phyloP scores from a whole-genome alignment of 2,113 vertebrate genomes.

The Pangasianodon hypophthalmus region DNA sequence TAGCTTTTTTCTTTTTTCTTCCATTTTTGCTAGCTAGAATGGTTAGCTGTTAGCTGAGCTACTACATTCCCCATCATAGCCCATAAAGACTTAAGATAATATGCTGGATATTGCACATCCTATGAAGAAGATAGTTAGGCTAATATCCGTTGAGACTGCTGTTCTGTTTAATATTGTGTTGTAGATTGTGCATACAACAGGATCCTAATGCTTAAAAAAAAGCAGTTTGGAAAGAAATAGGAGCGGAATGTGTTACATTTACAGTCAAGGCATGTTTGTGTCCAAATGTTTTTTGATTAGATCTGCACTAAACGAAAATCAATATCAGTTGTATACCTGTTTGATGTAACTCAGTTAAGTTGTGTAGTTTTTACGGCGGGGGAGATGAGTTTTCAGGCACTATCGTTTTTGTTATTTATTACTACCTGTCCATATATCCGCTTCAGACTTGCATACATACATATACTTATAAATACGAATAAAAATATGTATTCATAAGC shows the following conservation, averaged over 20 bases:
- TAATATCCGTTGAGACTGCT: neutral
- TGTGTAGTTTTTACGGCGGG: too few relatives aligned
- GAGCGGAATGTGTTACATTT: neutral
- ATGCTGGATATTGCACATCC: neutral
- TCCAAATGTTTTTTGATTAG: neutral
- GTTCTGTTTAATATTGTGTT: neutral
- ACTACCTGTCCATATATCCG: too few relatives aligned
- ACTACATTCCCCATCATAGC: neutral
- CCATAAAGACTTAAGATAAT: neutral
- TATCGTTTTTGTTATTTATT: too few relatives aligned
- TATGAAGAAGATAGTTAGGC: neutral
- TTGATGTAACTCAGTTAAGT: neutral
- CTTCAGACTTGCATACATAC: neutral
- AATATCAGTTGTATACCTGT: neutral
- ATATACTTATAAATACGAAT: neutral
- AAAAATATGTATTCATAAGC: too few relatives aligned
- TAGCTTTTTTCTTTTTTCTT: too few relatives aligned
- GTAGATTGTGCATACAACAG: neutral
- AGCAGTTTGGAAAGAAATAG: neutral
- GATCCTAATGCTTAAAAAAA: neutral
- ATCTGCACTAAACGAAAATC: neutral
- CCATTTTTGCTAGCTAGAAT: neutral
- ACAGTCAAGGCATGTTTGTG: neutral
- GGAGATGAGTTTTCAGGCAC: too few relatives aligned
- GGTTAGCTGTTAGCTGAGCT: neutral